phyloP scores from a whole-genome alignment of 1,140 invertebrate species.

The Calosoma granatense region DNA sequence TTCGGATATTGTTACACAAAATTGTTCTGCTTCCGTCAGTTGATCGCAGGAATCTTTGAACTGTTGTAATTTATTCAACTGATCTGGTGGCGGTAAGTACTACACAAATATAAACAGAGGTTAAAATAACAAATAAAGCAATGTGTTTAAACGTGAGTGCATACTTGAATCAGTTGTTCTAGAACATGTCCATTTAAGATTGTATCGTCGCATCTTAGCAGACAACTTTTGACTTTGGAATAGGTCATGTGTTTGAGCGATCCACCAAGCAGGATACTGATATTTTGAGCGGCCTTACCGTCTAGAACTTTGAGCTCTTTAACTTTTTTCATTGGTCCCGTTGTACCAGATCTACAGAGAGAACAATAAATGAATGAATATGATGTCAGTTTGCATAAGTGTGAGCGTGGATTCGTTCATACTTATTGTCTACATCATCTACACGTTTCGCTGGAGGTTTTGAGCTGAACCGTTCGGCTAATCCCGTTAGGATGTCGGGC shows the following conservation, averaged over 20 bases:
- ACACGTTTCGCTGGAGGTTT: slow-evolving; percentile 64
- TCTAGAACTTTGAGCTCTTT: slow-evolving; percentile 89
- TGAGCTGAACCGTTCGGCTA: slow-evolving; percentile 81
- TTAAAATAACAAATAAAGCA: slow-evolving; percentile 9
- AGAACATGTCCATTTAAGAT: slow-evolving; percentile 72
- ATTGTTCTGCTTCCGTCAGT: slow-evolving; percentile 88
- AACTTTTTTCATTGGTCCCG: slow-evolving; percentile 66
- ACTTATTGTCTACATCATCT: slow-evolving; percentile 45
- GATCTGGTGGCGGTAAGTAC: slow-evolving; percentile 82
- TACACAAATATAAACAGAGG: slow-evolving; percentile 33
- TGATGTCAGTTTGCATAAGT: slow-evolving; percentile 3
- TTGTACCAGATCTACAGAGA: slow-evolving; percentile 34
- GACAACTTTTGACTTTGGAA: slow-evolving; percentile 71
- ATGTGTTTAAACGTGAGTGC: neutral
- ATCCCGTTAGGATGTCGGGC: slow-evolving; percentile 70
- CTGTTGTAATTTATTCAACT: slow-evolving; percentile 72
- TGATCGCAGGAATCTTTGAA: slow-evolving; percentile 70
- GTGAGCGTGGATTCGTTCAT: too few species aligned
- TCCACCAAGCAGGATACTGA: slow-evolving; percentile 83
- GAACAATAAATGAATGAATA: slow-evolving; percentile 8
- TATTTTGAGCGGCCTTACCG: slow-evolving; percentile 86
- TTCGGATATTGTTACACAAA: slow-evolving; percentile 79
- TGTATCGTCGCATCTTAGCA: slow-evolving; percentile 77
- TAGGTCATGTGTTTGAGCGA: slow-evolving; percentile 84
- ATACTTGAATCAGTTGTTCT: slow-evolving; percentile 64